Conservation (phyloP, 2,888 invertebrate species). For the Amorpha juglandis region DNA sequence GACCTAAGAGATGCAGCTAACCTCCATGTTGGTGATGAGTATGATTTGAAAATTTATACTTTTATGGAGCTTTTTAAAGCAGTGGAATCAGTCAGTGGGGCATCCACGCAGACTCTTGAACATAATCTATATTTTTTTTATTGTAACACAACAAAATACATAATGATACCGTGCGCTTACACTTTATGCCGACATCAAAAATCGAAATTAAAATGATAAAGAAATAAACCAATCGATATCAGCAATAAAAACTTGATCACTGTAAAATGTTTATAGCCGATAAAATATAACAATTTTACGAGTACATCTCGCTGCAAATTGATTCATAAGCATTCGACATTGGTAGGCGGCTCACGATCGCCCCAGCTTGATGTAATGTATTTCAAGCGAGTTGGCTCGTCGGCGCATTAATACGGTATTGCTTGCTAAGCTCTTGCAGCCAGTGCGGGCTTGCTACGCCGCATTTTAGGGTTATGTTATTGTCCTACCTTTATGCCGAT, state of each 20-base stretch:
- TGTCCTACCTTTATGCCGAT: neutral
- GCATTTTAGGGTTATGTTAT: constrained; percentile 30
- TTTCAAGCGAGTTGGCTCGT: constrained; percentile 54
- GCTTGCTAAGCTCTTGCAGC: constrained; percentile 41
- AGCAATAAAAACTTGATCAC: constrained; percentile 16
- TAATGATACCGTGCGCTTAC: neutral
- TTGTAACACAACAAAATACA: no score
- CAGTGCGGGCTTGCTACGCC: constrained; percentile 35
- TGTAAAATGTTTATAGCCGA: constrained; percentile 20
- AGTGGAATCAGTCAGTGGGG: no score
- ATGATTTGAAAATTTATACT: no score
- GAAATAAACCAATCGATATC: neutral
- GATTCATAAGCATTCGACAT: constrained; percentile 51
- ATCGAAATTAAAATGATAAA: constrained; percentile 6
- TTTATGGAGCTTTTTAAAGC: no score
- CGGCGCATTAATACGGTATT: constrained; percentile 53
- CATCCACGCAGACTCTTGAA: no score
- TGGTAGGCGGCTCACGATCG: constrained; percentile 52
- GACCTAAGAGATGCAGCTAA: no score
- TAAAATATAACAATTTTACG: constrained; percentile 23
- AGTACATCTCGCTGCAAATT: constrained; percentile 42
- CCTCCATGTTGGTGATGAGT: no score
- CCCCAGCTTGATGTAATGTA: constrained; percentile 56
- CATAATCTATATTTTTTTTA: no score
- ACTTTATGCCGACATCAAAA: neutral